Conservation (phyloP, 2,888 invertebrate species). For the Ligdia adustata region DNA sequence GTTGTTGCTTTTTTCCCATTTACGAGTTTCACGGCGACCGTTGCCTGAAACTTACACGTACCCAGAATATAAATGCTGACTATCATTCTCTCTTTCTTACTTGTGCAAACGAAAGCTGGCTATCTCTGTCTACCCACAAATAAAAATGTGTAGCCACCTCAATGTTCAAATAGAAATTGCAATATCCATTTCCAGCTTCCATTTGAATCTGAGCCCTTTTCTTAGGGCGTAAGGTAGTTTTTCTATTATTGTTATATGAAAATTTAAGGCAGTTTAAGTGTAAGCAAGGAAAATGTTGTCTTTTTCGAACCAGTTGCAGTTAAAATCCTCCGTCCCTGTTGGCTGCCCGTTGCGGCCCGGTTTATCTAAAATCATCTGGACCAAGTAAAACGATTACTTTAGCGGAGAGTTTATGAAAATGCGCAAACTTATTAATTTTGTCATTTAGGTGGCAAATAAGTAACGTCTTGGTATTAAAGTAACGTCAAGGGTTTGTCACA, state of each 20-base stretch:
- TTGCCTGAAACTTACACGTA: conserved; percentile 84
- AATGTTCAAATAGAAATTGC: conserved; percentile 76
- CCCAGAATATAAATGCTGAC: conserved; percentile 81
- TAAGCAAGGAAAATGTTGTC: conserved; percentile 72
- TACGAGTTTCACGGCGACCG: conserved; percentile 84
- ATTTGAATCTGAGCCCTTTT: conserved; percentile 53
- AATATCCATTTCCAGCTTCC: conserved; percentile 61
- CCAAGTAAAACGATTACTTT: conserved; percentile 78
- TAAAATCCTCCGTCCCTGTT: conserved; percentile 78
- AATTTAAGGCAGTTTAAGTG: conserved; percentile 54
- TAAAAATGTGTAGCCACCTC: conserved; percentile 81
- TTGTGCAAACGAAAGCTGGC: conserved; percentile 42
- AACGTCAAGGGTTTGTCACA: conserved; percentile 15
- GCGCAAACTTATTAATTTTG: conserved; percentile 71
- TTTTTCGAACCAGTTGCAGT: conserved; percentile 82
- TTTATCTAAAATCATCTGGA: conserved; percentile 80
- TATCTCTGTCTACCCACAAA: conserved; percentile 72
- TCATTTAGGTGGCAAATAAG: conserved; percentile 54
- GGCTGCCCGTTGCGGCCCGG: conserved; percentile 63
- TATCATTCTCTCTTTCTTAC: conserved; percentile 59
- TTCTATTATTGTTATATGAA: conserved; percentile 32
- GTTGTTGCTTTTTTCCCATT: conserved; percentile 84
- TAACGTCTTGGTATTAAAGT: conserved; percentile 41
- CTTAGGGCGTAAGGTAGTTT: conserved; percentile 42
- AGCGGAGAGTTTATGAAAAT: conserved; percentile 71